These are phyloP conservation scores for Canis aureus DNA, from an alignment of 2,113 vertebrate genomes.

Conservation along the genomic window DNA sequence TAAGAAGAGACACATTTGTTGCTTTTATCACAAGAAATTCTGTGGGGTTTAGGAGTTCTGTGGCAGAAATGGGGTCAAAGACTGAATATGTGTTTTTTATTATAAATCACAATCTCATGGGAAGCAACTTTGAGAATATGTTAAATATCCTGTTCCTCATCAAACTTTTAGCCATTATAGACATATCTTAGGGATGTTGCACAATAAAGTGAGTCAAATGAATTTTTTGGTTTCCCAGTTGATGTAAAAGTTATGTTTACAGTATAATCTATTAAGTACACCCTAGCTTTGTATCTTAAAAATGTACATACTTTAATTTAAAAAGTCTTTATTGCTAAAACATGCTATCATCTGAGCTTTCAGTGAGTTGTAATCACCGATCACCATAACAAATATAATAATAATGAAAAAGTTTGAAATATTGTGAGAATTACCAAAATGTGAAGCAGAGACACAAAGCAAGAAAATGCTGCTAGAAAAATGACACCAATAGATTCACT, in stretches of 20 bases:
- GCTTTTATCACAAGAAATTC: neutral
- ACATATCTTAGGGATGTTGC: neutral
- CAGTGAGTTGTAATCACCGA: neutral
- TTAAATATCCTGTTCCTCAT: neutral
- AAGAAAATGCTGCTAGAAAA: neutral
- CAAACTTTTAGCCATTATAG: neutral
- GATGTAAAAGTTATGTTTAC: neutral
- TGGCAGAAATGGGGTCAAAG: neutral
- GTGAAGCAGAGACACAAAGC: neutral
- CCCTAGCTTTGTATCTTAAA: neutral
- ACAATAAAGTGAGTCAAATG: neutral
- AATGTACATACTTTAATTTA: neutral
- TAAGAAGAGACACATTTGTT: neutral
- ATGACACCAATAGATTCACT: neutral
- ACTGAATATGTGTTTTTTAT: neutral
- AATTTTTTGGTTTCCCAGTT: neutral
- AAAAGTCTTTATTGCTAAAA: neutral
- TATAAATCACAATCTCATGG: neutral
- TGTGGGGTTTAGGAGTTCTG: neutral
- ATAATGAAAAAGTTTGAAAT: neutral
- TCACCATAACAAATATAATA: neutral
- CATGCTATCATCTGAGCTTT: neutral
- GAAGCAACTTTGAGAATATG: neutral
- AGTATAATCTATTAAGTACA: neutral
- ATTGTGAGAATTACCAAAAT: neutral